Base-by-base conservation (phyloP, 2,888 invertebrate species). In the Teinopalpus imperialis region DNA sequence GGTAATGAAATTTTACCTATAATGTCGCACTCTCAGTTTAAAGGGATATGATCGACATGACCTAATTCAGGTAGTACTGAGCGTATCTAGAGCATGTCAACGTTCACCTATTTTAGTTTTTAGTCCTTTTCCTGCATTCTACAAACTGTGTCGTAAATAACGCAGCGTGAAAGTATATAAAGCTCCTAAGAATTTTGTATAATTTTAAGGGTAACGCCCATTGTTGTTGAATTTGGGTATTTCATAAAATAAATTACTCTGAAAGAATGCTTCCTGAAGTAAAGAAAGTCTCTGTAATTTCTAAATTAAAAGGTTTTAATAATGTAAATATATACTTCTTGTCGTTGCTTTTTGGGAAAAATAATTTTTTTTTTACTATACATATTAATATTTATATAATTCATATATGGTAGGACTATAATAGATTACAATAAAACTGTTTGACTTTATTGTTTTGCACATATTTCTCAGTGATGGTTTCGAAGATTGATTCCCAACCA, bases 11-110 rank as follows among this genome's bases (percentile, higher is more conserved):
- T 70, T 67, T 67, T 57, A 57, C 57, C 54, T 61, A 63, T 66
- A 61, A 59, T 59, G 56, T 61, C 54, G 54, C 53, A 51, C 48
- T 57, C 56, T 42, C 47, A 31, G 39, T 57, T 49, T 51, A 56
- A 56, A 55, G 56, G 59, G 54, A 61, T 59, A 62, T 70, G 64
- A 78, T 69, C 52, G 74, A 66, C 72, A 59, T 74, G 75, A 78
- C 77, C 74, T 57, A 76, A 74, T 78, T 78, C 57, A 44, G 52
- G 43, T 45, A 54, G 49, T 49, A 52, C 49, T 48, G 29, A 47
- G 47, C 54, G 53, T 55, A 61, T 60, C 59, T 61, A 50, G 61
- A 59, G 51, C 61, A 55, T 50, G 49, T 53, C 48, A 41, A 27
- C 23, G 43, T 37, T 36, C 36, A 41, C 37, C 18, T 40, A 42